Conservation (phyloP, 2,888 invertebrate genomes). For the Ryuthela nishihirai region DNA sequence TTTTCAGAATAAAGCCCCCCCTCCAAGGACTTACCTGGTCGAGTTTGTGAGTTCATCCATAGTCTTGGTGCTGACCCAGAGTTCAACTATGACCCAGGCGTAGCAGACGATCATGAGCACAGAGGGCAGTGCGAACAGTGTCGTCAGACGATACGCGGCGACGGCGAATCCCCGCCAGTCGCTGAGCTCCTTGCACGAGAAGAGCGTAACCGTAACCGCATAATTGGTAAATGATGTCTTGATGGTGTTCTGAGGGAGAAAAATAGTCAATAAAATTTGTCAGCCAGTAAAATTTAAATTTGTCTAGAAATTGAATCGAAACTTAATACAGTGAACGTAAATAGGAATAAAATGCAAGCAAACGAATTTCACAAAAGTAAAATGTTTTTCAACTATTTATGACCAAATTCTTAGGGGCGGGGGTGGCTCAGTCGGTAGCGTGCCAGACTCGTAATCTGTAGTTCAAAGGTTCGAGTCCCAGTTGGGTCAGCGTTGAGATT, state of each 20-base stretch:
- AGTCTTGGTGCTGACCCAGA: slow-evolving; percentile 51
- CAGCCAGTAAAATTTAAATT: slow-evolving; percentile 4
- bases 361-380: no score
- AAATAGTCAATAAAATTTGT: neutral
- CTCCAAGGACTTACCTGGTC: slow-evolving; percentile 3
- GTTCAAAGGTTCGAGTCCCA: no score
- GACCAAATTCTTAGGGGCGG: no score
- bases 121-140: slow-evolving; percentile 50
- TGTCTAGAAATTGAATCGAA: no score
- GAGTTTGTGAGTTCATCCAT: slow-evolving; percentile 50
- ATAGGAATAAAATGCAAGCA: no score
- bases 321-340: no score
- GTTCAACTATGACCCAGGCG: slow-evolving; percentile 50
- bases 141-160: slow-evolving; percentile 49
- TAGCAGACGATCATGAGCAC: slow-evolving; percentile 52
- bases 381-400: no score
- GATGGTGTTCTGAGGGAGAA: slow-evolving; percentile 46
- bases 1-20: no score
- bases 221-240: slow-evolving; percentile 48
- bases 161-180: slow-evolving; percentile 39
- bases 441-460: no score
- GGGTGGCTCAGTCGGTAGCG: no score
- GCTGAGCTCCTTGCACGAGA: slow-evolving; percentile 48
- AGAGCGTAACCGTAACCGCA: slow-evolving; percentile 47
- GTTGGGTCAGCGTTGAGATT: no score